These are phyloP conservation scores for Scrobipalpa atriplicella DNA, from an alignment of 2,888 invertebrate species.

Conservation along the genomic window DNA sequence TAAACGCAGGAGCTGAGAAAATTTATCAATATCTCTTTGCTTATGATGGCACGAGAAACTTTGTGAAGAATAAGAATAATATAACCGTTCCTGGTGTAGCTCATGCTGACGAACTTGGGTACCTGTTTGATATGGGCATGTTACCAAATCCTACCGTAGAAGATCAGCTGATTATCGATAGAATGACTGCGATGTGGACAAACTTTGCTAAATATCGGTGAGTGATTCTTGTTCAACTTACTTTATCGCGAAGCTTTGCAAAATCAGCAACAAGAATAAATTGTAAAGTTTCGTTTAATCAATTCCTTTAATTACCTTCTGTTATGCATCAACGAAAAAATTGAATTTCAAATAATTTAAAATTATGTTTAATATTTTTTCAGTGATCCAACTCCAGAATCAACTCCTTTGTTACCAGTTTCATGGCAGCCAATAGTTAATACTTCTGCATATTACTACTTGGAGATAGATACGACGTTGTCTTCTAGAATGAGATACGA, in stretches of 20 bases:
- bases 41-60: slow-evolving; percentile 46
- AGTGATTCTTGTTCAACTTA: background rate
- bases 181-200: slow-evolving; percentile 63
- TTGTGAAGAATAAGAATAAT: slow-evolving; percentile 37
- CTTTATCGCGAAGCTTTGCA: too few species aligned
- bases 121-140: slow-evolving; percentile 49
- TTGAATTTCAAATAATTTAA: background rate
- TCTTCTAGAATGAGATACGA: slow-evolving; percentile 27
- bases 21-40: slow-evolving; percentile 24
- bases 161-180: slow-evolving; percentile 55
- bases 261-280: too few species aligned
- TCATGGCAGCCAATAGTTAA: slow-evolving; percentile 34
- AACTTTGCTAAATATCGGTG: slow-evolving; percentile 27
- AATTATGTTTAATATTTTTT: slow-evolving; percentile 9
- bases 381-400: slow-evolving; percentile 35
- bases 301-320: too few species aligned
- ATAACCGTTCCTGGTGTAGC: slow-evolving; percentile 36
- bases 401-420: slow-evolving; percentile 30
- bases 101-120: slow-evolving; percentile 59
- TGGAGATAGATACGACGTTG: slow-evolving; percentile 33
- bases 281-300: too few species aligned
- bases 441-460: slow-evolving; percentile 29
- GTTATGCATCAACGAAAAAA: too few species aligned
- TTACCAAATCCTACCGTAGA: slow-evolving; percentile 34
- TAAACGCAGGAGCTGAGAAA: slow-evolving; percentile 41